A percentile compares a stretch with the other conserved stretches of the same genome.
Evolutionary conservation across 2,888 invertebrate species (phyloP).

Genomic region (Thecocarcelia acutangulata): DNA sequence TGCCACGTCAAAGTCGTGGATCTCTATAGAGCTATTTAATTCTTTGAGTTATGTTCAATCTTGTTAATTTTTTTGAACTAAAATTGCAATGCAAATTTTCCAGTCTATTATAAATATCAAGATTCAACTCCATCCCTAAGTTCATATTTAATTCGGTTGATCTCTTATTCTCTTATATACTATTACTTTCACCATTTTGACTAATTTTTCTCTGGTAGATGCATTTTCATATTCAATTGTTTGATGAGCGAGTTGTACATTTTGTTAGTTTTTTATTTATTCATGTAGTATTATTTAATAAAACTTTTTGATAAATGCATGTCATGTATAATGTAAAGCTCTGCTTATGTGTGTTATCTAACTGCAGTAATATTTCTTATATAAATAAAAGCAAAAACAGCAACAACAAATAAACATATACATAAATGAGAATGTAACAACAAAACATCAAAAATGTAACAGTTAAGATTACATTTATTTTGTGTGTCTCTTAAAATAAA

Average conservation of each 20-base stretch:
- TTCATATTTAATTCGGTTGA: too few relatives aligned
- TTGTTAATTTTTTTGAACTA: too few relatives aligned
- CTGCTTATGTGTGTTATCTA: constrained; percentile 7
- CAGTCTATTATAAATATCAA: too few relatives aligned
- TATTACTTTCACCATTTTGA: too few relatives aligned
- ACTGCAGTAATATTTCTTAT: background rate
- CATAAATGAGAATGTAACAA: background rate
- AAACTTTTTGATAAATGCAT: constrained; percentile 40
- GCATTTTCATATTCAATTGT: background rate
- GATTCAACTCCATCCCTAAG: too few relatives aligned
- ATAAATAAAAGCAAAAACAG: background rate
- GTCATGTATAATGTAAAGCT: constrained; percentile 20
- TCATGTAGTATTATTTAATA: constrained; percentile 21
- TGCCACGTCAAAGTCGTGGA: too few relatives aligned
- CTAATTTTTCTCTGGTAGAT: too few relatives aligned
- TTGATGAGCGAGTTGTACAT: background rate
- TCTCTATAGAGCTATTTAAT: too few relatives aligned
- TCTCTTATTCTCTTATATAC: too few relatives aligned
- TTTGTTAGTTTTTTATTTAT: background rate
- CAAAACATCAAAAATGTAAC: constrained; percentile 9
- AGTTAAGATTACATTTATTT: constrained; percentile 19
- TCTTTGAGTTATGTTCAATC: too few relatives aligned
- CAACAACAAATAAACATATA: constrained; percentile 14
- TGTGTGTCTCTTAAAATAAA: too few relatives aligned
- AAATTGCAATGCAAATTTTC: too few relatives aligned